Conservation (phyloP, 2,113 vertebrate genomes). For the Etheostoma cragini region DNA sequence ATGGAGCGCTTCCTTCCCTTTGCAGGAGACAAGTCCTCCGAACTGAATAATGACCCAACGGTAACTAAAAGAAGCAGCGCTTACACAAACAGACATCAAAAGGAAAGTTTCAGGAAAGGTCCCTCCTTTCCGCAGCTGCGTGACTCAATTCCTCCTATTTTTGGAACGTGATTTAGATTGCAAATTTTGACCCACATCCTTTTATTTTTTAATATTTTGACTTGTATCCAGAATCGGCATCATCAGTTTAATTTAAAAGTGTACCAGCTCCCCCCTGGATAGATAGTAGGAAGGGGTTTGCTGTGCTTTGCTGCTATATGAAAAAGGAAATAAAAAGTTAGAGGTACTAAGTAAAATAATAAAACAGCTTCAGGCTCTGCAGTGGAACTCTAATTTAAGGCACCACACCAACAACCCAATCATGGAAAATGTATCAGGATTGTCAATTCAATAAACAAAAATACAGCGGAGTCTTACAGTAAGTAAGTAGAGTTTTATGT, state of each 20-base stretch:
- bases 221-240: slow-evolving; percentile 40
- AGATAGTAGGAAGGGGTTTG: slow-evolving; percentile 10
- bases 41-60: slow-evolving; percentile 54
- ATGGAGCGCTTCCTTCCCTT: slow-evolving; percentile 26
- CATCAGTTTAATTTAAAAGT: slow-evolving; percentile 43
- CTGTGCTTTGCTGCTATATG: background rate
- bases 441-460: slow-evolving; percentile 30
- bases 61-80: slow-evolving; percentile 33
- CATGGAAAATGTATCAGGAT: slow-evolving; percentile 25
- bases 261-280: background rate
- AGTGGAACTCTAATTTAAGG: slow-evolving; percentile 26
- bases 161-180: slow-evolving; percentile 71
- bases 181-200: slow-evolving; percentile 76
- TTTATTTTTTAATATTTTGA: slow-evolving; percentile 45
- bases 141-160: slow-evolving; percentile 64
- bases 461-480: background rate
- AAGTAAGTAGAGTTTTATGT: slow-evolving; percentile 15
- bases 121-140: slow-evolving; percentile 56
- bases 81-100: slow-evolving; percentile 65
- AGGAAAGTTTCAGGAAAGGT: slow-evolving; percentile 38
- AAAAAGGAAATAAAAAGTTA: slow-evolving; percentile 23
- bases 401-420: slow-evolving; percentile 19
- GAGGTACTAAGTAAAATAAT: slow-evolving; percentile 13
- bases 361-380: background rate
- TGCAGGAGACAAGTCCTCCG: slow-evolving; percentile 47